Base-by-base conservation (phyloP, 2,113 vertebrate genomes). In the Lasiurus cinereus region DNA sequence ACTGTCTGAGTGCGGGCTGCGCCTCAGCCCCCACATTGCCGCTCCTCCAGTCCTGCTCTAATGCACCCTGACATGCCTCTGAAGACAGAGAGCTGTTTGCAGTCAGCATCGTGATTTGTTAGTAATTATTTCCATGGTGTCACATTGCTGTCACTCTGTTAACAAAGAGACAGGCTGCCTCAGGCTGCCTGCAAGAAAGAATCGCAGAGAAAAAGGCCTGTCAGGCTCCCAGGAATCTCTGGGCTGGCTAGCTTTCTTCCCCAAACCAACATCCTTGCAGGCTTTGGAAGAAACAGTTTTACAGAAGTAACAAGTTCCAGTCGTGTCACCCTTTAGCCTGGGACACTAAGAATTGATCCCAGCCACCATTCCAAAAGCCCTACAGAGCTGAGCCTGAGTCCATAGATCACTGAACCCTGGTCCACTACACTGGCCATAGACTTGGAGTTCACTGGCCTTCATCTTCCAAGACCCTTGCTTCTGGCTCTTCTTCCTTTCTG, bases 41-140 rank as follows among this genome's bases (percentile, higher is more conserved):
- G 70, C 97, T 98, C 97, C 97, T 97, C 96, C 84, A 98, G 98
- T 98, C 98, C 98, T 99, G 98, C 99, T 99, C 98, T 99, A 99
- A 99, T 99, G 99, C 99, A 98, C 99, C 98, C 98, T 99, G 99
- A 99, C 99, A 99, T 98, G 99, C 98, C 98, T 99, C 99, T 99
- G 99, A 99, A 99, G 99, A 99, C 98, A 98, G 98, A 98, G 98
- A 99, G 99, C 99, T 99, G 99, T 99, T 99, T 99, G 99, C 99
- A 99, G 99, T 99, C 99, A 99, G 99, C 99, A 99, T 98, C 98
- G 98, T 99, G 99, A 99, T 99, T 99, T 99, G 99, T 99, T 99
- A 99, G 99, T 99, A 99, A 99, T 99, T 99, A 99, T 99, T 99
- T 99, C 99, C 99, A 99, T 98, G 98, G 99, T 99, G 99, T 99